These are phyloP conservation scores for Penaeus chinensis DNA, from an alignment of 1,140 invertebrate species.

Conservation along the genomic window DNA sequence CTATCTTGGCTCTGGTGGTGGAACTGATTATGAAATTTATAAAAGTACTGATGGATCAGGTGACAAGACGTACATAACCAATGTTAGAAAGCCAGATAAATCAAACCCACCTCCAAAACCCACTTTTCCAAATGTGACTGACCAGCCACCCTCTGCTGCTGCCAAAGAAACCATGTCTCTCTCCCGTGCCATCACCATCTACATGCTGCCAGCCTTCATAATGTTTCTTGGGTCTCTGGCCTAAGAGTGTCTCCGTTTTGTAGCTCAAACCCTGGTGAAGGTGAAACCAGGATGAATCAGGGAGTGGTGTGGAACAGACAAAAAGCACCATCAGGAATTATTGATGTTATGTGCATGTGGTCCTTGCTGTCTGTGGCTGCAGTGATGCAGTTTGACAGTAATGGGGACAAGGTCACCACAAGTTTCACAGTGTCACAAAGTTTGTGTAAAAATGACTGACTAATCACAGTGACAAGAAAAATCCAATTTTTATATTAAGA, in stretches of 20 bases:
- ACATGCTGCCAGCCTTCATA: slow-evolving; percentile 56
- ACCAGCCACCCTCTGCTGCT: slow-evolving; percentile 47
- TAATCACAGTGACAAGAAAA: too few species aligned
- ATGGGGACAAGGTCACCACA: neutral
- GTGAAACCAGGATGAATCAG: slow-evolving; percentile 10
- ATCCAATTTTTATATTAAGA: too few species aligned
- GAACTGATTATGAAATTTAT: slow-evolving; percentile 1
- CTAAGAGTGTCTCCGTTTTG: slow-evolving; percentile 24
- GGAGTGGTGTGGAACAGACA: slow-evolving; percentile 17
- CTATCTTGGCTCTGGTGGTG: slow-evolving; percentile 50
- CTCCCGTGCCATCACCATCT: slow-evolving; percentile 54
- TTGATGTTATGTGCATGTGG: neutral
- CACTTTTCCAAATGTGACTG: slow-evolving; percentile 13
- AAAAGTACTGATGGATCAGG: slow-evolving; percentile 36
- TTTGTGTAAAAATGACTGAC: too few species aligned
- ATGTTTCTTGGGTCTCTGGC: slow-evolving; percentile 57
- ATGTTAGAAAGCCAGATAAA: neutral
- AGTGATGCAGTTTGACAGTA: neutral
- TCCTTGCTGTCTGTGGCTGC: slow-evolving; percentile 8
- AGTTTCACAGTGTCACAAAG: too few species aligned
- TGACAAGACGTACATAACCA: neutral
- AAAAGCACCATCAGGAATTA: slow-evolving; percentile 6
- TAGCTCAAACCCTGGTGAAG: slow-evolving; percentile 5
- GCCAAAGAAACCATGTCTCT: slow-evolving; percentile 57
- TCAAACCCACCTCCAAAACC: slow-evolving; percentile 15